A percentile compares a stretch with the other conserved stretches of the same genome.
Evolutionary conservation across 30 jellyfish, hydroid and myxozoan species (phyloP).

Genomic region (Pseudorhiza aurosa): DNA sequence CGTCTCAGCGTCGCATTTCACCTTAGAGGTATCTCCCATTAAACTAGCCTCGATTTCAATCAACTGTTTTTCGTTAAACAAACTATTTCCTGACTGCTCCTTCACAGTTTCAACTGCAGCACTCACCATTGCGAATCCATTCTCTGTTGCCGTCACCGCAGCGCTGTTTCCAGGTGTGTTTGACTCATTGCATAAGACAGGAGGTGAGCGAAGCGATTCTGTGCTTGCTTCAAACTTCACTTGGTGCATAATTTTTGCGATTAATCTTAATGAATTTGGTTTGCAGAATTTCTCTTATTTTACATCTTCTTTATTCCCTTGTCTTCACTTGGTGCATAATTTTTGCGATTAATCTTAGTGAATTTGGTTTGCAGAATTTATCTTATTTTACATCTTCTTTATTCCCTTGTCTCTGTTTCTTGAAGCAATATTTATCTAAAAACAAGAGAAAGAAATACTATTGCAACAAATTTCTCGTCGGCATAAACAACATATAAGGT

Average conservation of each 20-base stretch:
- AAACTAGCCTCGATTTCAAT: slow-evolving; percentile 2
- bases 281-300: background rate
- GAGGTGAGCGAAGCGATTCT: slow-evolving; percentile 12
- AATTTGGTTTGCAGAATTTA: background rate
- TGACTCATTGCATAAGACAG: slow-evolving; percentile 5
- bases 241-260: slow-evolving; percentile 30
- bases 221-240: background rate
- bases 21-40: background rate
- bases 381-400: background rate
- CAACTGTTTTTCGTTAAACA: background rate
- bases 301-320: background rate
- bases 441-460: too few species aligned
- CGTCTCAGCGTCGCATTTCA: background rate
- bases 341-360: too few species aligned
- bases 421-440: too few species aligned
- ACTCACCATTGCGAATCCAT: background rate
- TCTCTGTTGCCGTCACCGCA: background rate
- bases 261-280: too few species aligned
- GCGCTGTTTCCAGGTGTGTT: background rate
- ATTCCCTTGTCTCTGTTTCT: background rate
- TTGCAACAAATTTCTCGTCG: too few species aligned
- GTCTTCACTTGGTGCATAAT: background rate
- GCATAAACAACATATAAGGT: too few species aligned
- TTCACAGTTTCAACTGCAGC: background rate
- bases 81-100: background rate